These are phyloP conservation scores for Ambastaia sidthimunki DNA, from an alignment of 2,797 vertebrate genomes.

Conservation along the genomic window DNA sequence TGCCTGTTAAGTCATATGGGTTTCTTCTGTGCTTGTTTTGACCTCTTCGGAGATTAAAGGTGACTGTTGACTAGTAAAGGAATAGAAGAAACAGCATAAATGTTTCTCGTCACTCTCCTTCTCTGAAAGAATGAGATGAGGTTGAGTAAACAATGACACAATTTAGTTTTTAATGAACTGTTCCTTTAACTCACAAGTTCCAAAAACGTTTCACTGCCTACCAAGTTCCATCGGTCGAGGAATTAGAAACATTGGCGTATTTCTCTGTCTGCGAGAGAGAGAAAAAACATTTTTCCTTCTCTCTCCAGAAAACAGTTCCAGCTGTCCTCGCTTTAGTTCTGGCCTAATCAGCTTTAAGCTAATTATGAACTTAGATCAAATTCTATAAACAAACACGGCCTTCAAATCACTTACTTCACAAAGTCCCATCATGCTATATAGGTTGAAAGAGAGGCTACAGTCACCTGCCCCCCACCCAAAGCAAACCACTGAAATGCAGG, in stretches of 20 bases:
- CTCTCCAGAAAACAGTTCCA: conserved; percentile 56
- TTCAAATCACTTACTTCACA: conserved; percentile 56
- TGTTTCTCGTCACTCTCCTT: background rate
- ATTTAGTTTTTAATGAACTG: conserved; percentile 1
- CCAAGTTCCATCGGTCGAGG: conserved; percentile 40
- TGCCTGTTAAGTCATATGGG: background rate
- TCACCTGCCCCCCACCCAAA: conserved; percentile 14
- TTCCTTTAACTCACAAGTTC: conserved; percentile 5
- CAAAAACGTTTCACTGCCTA: conserved; percentile 4
- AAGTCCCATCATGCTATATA: conserved; percentile 48
- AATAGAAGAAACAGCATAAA: background rate
- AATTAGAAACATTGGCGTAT: conserved; percentile 50
- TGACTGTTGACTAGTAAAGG: background rate
- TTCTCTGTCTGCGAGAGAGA: conserved; percentile 40
- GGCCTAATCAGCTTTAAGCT: conserved; percentile 63
- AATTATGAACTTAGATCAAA: conserved; percentile 67
- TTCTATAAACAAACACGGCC: conserved; percentile 67
- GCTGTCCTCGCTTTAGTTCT: conserved; percentile 55
- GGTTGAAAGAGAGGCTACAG: conserved; percentile 36
- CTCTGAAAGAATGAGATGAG: no score
- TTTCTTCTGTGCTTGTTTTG: background rate
- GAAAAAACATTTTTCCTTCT: conserved; percentile 38
- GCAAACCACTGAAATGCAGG: conserved; percentile 32
- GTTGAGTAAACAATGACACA: background rate
- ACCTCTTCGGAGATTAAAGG: background rate